These are phyloP conservation scores for Acromyrmex charruanus DNA, from an alignment of 1,140 invertebrate species.

Conservation along the genomic window DNA sequence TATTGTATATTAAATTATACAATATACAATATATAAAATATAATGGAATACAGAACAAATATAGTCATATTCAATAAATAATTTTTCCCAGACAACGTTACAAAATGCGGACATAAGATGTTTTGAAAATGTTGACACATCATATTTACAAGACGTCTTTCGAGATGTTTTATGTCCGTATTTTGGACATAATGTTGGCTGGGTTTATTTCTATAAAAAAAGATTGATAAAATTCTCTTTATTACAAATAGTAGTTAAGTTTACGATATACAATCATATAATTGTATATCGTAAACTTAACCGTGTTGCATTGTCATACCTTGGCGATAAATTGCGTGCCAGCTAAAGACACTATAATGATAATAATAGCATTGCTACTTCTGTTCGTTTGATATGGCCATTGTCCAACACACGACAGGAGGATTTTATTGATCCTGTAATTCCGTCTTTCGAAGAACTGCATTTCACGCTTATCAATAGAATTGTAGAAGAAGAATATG, in stretches of 20 bases:
- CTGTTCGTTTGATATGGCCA: slow-evolving; percentile 61
- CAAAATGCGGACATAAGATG: too few relatives aligned
- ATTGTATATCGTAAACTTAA: too few relatives aligned
- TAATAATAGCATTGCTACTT: slow-evolving; percentile 38
- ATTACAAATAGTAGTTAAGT: background rate
- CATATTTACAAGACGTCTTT: too few relatives aligned
- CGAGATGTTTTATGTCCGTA: too few relatives aligned
- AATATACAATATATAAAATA: background rate
- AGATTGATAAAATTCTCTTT: background rate
- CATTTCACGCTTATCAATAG: slow-evolving; percentile 33
- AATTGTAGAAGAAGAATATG: background rate
- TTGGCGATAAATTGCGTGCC: slow-evolving; percentile 56
- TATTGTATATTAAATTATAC: background rate
- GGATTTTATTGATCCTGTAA: slow-evolving; percentile 60
- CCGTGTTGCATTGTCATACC: background rate
- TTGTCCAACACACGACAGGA: slow-evolving; percentile 49
- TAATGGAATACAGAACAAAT: background rate
- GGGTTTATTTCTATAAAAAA: slow-evolving; percentile 1
- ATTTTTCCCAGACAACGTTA: too few relatives aligned
- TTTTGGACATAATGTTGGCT: too few relatives aligned
- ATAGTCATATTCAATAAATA: too few relatives aligned
- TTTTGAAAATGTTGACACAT: too few relatives aligned
- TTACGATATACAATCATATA: background rate
- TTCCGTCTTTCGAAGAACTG: slow-evolving; percentile 44
- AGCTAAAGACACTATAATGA: slow-evolving; percentile 49